Percentiles rank a stretch among this genome's conserved stretches.
Evolutionary conservation across 2,113 vertebrate genomes (phyloP).

Genomic region (Alligator sinensis): DNA sequence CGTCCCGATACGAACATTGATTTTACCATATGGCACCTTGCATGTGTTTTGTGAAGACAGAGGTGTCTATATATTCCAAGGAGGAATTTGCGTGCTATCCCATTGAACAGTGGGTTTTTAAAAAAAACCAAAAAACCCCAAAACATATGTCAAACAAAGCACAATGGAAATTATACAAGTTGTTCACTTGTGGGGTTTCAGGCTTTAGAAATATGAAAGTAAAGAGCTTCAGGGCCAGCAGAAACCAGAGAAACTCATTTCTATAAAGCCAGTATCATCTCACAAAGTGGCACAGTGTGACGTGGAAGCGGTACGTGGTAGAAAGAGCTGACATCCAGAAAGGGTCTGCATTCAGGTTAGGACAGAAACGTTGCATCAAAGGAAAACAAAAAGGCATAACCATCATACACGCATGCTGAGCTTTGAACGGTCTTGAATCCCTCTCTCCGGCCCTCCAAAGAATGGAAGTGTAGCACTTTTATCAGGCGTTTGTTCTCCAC

Average conservation of each 20-base stretch:
- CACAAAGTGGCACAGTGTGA: background rate
- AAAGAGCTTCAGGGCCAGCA: background rate
- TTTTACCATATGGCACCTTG: slow-evolving; percentile 62
- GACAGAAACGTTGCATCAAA: background rate
- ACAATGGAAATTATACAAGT: background rate
- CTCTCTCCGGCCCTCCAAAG: background rate
- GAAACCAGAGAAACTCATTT: background rate
- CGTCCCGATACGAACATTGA: slow-evolving; percentile 35
- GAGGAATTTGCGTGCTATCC: slow-evolving; percentile 36
- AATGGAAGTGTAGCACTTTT: background rate
- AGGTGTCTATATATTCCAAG: background rate
- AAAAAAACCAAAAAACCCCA: background rate
- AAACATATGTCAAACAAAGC: background rate
- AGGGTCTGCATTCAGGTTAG: background rate
- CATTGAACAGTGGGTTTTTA: background rate
- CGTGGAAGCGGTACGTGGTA: background rate
- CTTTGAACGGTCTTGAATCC: background rate
- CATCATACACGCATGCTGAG: background rate
- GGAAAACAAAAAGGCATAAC: background rate
- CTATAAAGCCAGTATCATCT: background rate
- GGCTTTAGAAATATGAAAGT: background rate
- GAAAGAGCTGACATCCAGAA: background rate
- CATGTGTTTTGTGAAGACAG: slow-evolving; percentile 34
- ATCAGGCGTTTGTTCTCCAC: background rate
- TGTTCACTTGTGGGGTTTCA: background rate